Evolutionary conservation across 2,888 invertebrate genomes (phyloP).

Genomic region (Apamea crenata): DNA sequence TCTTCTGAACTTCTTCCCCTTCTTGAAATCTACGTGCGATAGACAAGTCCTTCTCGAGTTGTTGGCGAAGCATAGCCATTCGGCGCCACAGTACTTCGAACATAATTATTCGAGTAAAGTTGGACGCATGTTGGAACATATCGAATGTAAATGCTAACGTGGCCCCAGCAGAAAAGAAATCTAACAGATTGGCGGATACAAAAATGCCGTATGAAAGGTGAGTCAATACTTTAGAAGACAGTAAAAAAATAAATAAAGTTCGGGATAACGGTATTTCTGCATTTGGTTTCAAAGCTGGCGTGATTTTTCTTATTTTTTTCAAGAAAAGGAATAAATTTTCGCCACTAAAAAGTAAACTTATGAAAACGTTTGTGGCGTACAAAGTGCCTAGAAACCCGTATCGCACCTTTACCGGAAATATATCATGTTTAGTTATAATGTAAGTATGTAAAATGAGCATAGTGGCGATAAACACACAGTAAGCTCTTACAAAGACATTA

Average conservation of each 20-base stretch:
- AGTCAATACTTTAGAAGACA: fast-evolving
- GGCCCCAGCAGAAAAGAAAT: fast-evolving
- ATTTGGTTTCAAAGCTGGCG: too few species aligned
- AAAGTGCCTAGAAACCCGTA: too few species aligned
- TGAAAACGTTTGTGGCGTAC: background rate
- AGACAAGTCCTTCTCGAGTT: slow-evolving; percentile 1
- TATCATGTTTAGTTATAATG: fast-evolving
- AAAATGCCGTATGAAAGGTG: fast-evolving
- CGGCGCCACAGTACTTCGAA: slow-evolving; percentile 31
- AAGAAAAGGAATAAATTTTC: slow-evolving; percentile 15
- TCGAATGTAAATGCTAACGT: background rate
- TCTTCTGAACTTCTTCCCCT: background rate
- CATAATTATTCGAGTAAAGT: slow-evolving; percentile 16
- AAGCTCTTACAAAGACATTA: background rate
- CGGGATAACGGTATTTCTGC: slow-evolving; percentile 10
- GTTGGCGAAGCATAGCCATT: slow-evolving; percentile 4
- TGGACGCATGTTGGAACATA: background rate
- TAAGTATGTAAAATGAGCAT: background rate
- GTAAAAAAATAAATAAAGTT: background rate
- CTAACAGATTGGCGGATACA: fast-evolving
- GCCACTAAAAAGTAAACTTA: background rate
- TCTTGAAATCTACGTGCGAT: slow-evolving; percentile 12
- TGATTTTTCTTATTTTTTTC: background rate
- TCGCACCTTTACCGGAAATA: fast-evolving
- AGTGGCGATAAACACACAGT: background rate